Base-by-base conservation (phyloP, 2,113 vertebrate species). In the Chionis minor region DNA sequence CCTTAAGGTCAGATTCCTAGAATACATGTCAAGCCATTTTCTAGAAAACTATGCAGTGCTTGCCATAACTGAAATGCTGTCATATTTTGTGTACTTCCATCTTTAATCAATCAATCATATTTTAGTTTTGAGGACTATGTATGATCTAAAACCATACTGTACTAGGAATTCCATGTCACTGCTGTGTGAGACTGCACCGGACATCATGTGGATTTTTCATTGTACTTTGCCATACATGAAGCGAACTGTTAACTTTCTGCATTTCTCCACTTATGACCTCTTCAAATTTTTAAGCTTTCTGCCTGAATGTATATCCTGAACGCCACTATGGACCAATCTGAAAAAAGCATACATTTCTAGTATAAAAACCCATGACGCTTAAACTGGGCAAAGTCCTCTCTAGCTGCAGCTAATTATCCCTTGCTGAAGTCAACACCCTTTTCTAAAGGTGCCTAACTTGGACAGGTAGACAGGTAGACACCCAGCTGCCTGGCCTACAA, bases 1-100 rank as follows among this genome's bases (percentile, higher is more conserved):
- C 97, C 96, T 95, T 75, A 96, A 97, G 97, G 98, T 98, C 97
- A 98, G 97, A 98, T 98, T 98, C 98, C 96, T 98, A 92, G 86
- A 98, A 97, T 98, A 93, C 93, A 95, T 97, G 91, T 98, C 94
- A 94, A 70, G 92, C 72, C 88, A 89, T 96, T 96, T 96, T 95
- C 97, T 96, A 58, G 73, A 93, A 97, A 97, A 93, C 65, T 75
- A 94, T 70, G 93, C 70, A 91, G 61, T 74, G 91, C 72, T 66
- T 96, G 91, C 89, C 94, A 23, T 96, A 97, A 91, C 54, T 80
- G 81, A 96, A 93, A 55, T 28, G 45, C 20, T 63, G 77, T 82
- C 90, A 96, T 96, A 95, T 95, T 96, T 62, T 77, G 52, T 70
- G 81, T 78, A 95, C 22, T 85, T 75, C 8, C 9, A 71, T 78